Base-by-base conservation (phyloP, 2,113 vertebrate species). In the Thermophis baileyi region DNA sequence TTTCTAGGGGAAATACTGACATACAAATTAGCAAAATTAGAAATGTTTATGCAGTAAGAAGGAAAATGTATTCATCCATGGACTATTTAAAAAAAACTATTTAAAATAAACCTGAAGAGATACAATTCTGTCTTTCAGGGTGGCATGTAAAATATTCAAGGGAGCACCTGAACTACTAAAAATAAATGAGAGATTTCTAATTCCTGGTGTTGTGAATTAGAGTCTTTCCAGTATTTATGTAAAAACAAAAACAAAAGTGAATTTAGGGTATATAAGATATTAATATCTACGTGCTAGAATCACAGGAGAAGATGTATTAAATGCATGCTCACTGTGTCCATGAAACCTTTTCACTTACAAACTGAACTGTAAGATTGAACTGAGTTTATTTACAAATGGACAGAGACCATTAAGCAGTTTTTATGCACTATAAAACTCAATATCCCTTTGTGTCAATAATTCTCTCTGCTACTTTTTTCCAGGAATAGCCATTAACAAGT, bases 291-390 rank as follows among this genome's bases (percentile, higher is more conserved):
- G 0, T 40, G 74, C 35, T 22, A 22, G n/a, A 22, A 96, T 88
- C 89, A 85, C 87, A 40, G 89, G 93, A 87, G 95, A 51, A 85
- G 90, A 22, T 53, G 51, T 88, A 54, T 88, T 51, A 88, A 88
- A 54, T 53, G n/a, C 35, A 40, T 40, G 8, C n/a, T 5, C 9
- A 35, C 74, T 81, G 74, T 22, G 30, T 54, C 18, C 51, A n/a
- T 40, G 50, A 88, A 54, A 54, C 35, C 1, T 54, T 88, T 88
- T 20, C 30, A 88, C 24, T 40, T 88, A 40, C 18, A 51, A 54
- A 16, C 9, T 88, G 54, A 55, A 89, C 18, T 44, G 20, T 81
- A 44, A 81, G 74, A 9, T 46, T 89, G 51, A 54, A 88, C 10
- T 54, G 87, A 54, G 2, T 54, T 88, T 88, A 3, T 53, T 46